phyloP scores from a whole-genome alignment of 37 sponge, comb jelly and placozoan species.

The Chondrosia reniformis region DNA sequence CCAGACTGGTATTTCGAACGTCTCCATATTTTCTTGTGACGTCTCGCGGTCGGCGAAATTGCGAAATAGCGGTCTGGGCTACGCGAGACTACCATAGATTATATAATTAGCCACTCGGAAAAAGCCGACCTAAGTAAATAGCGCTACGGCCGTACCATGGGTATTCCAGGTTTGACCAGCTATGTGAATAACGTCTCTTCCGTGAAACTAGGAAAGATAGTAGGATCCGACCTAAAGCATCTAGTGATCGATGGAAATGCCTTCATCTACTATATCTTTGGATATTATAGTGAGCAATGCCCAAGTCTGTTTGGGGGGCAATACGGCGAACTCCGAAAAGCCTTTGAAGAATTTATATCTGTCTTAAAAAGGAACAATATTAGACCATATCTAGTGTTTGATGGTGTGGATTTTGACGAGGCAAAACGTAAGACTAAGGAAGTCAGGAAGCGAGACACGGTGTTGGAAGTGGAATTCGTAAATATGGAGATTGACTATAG shows the following conservation, averaged over 20 bases:
- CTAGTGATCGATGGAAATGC: constrained; percentile 62
- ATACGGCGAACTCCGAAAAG: constrained; percentile 34
- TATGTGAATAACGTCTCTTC: constrained; percentile 45
- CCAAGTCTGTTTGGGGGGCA: constrained; percentile 75
- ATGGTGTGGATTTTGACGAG: constrained; percentile 61
- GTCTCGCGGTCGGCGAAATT: too few species aligned
- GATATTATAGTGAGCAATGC: too few species aligned
- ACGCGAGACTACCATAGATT: too few species aligned
- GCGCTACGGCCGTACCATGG: too few species aligned
- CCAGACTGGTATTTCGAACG: too few species aligned
- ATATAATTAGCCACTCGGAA: too few species aligned
- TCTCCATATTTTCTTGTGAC: too few species aligned
- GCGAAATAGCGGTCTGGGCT: too few species aligned
- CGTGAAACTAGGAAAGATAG: constrained; percentile 16
- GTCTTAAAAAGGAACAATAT: constrained; percentile 28
- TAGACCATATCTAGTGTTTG: constrained; percentile 56
- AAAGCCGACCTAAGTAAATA: too few species aligned
- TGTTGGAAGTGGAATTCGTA: too few species aligned
- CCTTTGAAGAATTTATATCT: constrained; percentile 27
- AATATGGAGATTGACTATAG: too few species aligned
- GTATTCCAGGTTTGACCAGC: constrained; percentile 45
- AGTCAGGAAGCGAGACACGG: not conserved
- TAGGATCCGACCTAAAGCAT: not conserved
- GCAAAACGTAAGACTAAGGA: constrained; percentile 35
- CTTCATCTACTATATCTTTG: constrained; percentile 40